Evolutionary conservation across 2,797 vertebrate species (phyloP).

Genomic region (Hapalemur alaotrensis): DNA sequence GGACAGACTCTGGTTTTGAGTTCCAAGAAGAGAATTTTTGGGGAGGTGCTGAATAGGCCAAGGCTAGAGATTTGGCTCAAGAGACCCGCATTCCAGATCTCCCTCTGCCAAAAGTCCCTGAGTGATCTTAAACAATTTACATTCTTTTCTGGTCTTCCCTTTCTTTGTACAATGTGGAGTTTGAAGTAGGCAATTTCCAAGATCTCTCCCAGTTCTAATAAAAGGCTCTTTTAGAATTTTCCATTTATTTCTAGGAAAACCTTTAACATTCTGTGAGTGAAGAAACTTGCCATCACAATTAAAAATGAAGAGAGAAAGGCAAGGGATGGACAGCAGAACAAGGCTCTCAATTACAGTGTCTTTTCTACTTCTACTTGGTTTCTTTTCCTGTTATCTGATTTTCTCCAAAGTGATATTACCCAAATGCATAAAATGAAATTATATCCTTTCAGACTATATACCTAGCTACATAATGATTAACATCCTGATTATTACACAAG

Average conservation of each 20-base stretch:
- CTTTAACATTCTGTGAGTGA: neutral
- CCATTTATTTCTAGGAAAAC: conserved; percentile 18
- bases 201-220: neutral
- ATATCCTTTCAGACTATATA: neutral
- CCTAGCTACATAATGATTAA: neutral
- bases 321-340: neutral
- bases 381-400: conserved; percentile 11
- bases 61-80: neutral
- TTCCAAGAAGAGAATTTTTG: neutral
- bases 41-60: neutral
- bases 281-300: neutral
- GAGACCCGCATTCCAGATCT: neutral
- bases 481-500: neutral
- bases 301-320: neutral
- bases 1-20: neutral
- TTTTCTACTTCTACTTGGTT: neutral
- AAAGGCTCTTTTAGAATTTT: neutral
- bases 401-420: neutral
- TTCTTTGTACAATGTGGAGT: neutral
- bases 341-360: neutral
- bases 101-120: neutral
- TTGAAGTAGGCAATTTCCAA: neutral
- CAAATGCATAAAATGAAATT: conserved; percentile 38
- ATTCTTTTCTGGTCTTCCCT: neutral
- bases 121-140: neutral